Base-by-base conservation (phyloP, 2,113 vertebrate genomes). In the Notechis scutatus region DNA sequence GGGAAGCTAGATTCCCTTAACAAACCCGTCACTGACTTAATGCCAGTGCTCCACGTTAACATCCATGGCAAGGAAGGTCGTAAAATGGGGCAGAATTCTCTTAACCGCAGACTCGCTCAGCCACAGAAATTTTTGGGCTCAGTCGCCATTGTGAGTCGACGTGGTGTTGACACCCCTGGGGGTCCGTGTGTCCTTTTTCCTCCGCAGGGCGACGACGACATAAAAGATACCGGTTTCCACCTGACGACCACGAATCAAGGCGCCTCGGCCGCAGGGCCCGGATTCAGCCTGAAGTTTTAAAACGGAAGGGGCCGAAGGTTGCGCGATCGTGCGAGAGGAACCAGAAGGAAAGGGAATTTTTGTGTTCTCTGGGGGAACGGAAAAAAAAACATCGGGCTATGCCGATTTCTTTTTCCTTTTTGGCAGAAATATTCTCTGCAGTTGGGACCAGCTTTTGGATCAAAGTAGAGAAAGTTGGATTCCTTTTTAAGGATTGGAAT, bases 261-360 rank as follows among this genome's bases (percentile, higher is more conserved):
- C 47, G 99, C 98, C 0, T 99, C 99, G 0, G 99, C 99, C 0
- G 99, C 98, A 0, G 99, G 99, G 3, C 99, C 99, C 0, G 99
- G 99, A 47, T 99, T 99, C 97, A 99, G 99, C 97, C 98, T 99
- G 91, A 99, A 99, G 93, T 99, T 99, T 94, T 99, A 94, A 98
- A 61, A 88, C 24, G 5, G 0, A 2, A 2, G 0, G 5, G 24
- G 69, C 1, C 0, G 0, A 39, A 18, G 69, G 52, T 50, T 50
- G 47, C 47, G 34, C 55, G 4, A 50, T 8, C 0, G 6, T 21
- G 23, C n/a, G 8, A 0, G 57, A 26, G 26, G 29, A 23, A 18
- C 20, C 7, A 14, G 0, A n/a, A 1, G 56, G 39, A 24, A 18
- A 0, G 11, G 0, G 54, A 11, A 7, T 8, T 26, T 42, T 61